Base-by-base conservation (phyloP, 2,888 invertebrate species). In the Nomada hirtipes region DNA sequence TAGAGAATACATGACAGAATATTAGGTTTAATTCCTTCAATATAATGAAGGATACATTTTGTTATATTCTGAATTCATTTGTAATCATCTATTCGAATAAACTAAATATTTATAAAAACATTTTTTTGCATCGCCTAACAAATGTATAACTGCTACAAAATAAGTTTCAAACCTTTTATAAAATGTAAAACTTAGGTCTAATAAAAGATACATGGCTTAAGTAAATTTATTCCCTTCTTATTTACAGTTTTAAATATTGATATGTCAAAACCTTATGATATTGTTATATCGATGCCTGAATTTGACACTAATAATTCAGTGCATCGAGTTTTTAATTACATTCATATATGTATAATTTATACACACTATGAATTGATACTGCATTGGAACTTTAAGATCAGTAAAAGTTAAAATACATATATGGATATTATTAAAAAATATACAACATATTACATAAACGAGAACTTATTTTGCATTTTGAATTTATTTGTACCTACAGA, bases 1-100 rank as follows among this genome's bases (percentile, higher is more conserved):
- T 20, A 72, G 44, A 36, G 75, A 83, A 57, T 76, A 75, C 11
- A 84, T 83, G 75, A 75, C 71, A 63, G 78, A 82, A 15, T 83
- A 83, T 50, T 71, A 53, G 15, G 52, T 15, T n/a, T 59, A 70
- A 20, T 20, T 79, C 47, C 42, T 57, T 18, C 70, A 71, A 67
- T 44, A 65, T 15, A 26, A 59, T 47, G 23, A 15, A 53, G 15
- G 50, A 7, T 79, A 50, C 63, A 65, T 77, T 52, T 26, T 53
- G 44, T 64, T 77, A 47, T 77, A 77, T 29, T 61, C 47, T 60
- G 42, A 42, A 59, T 74, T 47, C 20, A 65, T 71, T 79, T 72
- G 57, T 64, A 69, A 73, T 11, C 44, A 50, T 18, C 15, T 26
- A 63, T 47, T 63, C n/a, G 23, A 72, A 67, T 80, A 67, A 67